Percentiles rank a stretch among this genome's conserved stretches.
These are phyloP conservation scores for Creontiades dilutus DNA, from an alignment of 2,888 invertebrate species.

Conservation along the genomic window DNA sequence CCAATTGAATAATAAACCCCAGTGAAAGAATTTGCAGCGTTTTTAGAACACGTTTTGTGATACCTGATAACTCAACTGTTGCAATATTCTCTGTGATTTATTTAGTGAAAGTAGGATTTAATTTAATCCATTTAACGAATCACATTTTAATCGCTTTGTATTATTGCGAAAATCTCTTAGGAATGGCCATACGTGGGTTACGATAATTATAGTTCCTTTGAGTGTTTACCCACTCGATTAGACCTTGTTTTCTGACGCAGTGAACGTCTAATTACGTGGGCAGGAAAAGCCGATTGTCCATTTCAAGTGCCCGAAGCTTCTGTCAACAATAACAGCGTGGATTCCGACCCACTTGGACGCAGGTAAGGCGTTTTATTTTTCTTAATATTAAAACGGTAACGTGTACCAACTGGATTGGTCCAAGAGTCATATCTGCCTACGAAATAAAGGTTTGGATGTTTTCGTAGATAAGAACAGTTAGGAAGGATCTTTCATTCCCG, in stretches of 20 bases:
- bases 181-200: neutral
- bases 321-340: neutral
- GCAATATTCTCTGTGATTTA: too few species aligned
- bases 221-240: slow-evolving; percentile 23
- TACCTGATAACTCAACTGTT: too few species aligned
- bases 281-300: neutral
- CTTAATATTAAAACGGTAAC: slow-evolving; percentile 16
- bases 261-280: neutral
- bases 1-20: too few species aligned
- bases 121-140: neutral
- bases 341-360: neutral
- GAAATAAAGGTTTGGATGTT: slow-evolving; percentile 62
- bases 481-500: slow-evolving; percentile 38
- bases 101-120: too few species aligned
- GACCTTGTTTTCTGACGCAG: neutral
- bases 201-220: neutral
- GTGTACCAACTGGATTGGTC: slow-evolving; percentile 69
- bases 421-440: slow-evolving; percentile 22
- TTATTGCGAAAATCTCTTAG: neutral
- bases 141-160: neutral
- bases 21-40: too few species aligned
- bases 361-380: neutral
- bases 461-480: slow-evolving; percentile 64
- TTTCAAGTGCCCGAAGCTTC: neutral
- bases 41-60: too few species aligned